Percentiles rank a stretch among this genome's conserved stretches.
These are phyloP conservation scores for Agrochola circellaris DNA, from an alignment of 2,888 invertebrate species.

Conservation along the genomic window DNA sequence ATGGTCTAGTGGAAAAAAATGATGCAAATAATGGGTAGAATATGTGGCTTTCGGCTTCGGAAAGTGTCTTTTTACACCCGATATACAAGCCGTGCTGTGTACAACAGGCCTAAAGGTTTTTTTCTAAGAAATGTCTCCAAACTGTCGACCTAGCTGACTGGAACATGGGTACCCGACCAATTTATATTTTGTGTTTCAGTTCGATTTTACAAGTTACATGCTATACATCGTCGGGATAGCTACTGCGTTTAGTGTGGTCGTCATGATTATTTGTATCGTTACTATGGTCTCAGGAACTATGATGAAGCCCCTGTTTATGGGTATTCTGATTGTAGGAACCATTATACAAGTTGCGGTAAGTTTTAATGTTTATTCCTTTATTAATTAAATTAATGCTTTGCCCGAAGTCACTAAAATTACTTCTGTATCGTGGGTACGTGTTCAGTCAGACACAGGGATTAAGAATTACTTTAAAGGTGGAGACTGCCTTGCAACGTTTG, in stretches of 20 bases:
- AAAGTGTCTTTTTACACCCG: too few relatives aligned
- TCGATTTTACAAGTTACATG: slow-evolving; percentile 55
- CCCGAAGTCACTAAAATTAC: neutral
- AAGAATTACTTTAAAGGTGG: too few relatives aligned
- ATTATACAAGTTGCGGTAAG: slow-evolving; percentile 54
- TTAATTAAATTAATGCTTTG: neutral
- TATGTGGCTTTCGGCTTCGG: too few relatives aligned
- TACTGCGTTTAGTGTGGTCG: slow-evolving; percentile 30
- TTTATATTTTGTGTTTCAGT: slow-evolving; percentile 44
- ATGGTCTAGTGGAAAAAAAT: too few relatives aligned
- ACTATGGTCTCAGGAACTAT: slow-evolving; percentile 1
- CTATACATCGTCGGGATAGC: slow-evolving; percentile 33
- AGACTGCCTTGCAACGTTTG: too few relatives aligned
- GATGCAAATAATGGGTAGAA: too few relatives aligned
- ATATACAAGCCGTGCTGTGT: neutral
- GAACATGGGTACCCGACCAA: neutral
- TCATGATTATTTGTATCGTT: slow-evolving; percentile 8
- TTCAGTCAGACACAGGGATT: too few relatives aligned
- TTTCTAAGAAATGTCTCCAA: neutral
- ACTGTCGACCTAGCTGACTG: neutral
- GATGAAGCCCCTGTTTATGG: slow-evolving; percentile 32
- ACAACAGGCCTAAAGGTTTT: neutral
- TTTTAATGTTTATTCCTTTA: neutral
- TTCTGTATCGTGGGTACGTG: neutral
- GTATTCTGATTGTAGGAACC: slow-evolving; percentile 32